Conservation (phyloP, 2,888 invertebrate species). For the Antitype chi region DNA sequence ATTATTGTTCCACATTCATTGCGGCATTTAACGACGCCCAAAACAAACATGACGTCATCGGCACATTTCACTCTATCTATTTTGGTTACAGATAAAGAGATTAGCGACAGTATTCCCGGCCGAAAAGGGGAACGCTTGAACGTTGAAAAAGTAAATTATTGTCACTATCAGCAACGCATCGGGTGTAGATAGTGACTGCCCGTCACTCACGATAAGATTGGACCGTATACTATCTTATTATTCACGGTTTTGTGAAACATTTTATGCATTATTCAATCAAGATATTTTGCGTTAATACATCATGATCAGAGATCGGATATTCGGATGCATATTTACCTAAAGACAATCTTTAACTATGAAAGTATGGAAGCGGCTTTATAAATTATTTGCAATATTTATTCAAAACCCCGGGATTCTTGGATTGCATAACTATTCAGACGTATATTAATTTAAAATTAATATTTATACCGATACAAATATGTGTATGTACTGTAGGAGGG, state of each 20-base stretch:
- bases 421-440: too few species aligned
- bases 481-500: too few species aligned
- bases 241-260: slow-evolving; percentile 52
- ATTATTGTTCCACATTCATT: slow-evolving; percentile 57
- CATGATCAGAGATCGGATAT: too few species aligned
- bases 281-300: slow-evolving; percentile 40
- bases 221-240: slow-evolving; percentile 42
- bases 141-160: slow-evolving; percentile 51
- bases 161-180: slow-evolving; percentile 47
- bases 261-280: slow-evolving; percentile 53
- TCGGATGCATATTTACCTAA: too few species aligned
- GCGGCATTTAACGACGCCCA: slow-evolving; percentile 44
- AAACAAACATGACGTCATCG: slow-evolving; percentile 59
- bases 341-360: too few species aligned
- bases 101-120: slow-evolving; percentile 38
- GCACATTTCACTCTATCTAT: slow-evolving; percentile 56
- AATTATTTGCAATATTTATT: too few species aligned
- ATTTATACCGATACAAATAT: too few species aligned
- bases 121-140: slow-evolving; percentile 35
- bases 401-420: too few species aligned
- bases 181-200: slow-evolving; percentile 37
- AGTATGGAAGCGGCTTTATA: too few species aligned
- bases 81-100: slow-evolving; percentile 57
- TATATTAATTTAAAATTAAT: too few species aligned
- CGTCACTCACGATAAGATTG: slow-evolving; percentile 52